phyloP scores from a whole-genome alignment of 2,888 invertebrate genomes.

The Harpagoxenus sublaevis region DNA sequence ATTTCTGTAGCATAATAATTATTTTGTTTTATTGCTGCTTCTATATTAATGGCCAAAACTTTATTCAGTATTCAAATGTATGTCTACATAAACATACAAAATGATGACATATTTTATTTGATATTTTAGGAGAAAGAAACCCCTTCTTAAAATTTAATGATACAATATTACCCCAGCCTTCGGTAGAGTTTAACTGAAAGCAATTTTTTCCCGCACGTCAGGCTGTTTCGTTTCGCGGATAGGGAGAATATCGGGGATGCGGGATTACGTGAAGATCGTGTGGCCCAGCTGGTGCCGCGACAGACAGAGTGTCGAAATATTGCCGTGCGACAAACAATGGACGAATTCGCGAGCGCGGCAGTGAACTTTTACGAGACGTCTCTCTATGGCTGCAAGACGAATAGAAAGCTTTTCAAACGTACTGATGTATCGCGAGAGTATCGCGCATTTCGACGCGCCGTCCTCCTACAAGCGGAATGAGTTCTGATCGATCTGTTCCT shows the following conservation, averaged over 20 bases:
- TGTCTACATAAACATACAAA: background rate
- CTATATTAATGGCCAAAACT: background rate
- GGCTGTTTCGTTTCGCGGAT: constrained; percentile 7
- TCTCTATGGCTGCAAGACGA: constrained; percentile 28
- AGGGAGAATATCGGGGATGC: background rate
- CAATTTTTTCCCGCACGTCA: background rate
- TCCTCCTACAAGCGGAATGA: background rate
- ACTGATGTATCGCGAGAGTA: background rate
- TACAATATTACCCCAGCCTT: background rate
- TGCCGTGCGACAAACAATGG: constrained; percentile 64
- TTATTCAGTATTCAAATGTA: background rate
- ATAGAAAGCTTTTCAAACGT: constrained; percentile 46
- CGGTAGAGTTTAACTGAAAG: background rate
- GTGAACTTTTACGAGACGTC: constrained; percentile 56
- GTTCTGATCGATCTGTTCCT: constrained; percentile 32
- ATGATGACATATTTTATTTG: background rate
- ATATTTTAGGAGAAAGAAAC: background rate
- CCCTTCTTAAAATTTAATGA: background rate
- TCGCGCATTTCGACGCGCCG: background rate
- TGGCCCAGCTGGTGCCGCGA: constrained; percentile 55
- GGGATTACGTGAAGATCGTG: constrained; percentile 57
- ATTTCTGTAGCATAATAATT: background rate
- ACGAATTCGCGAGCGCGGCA: constrained; percentile 60
- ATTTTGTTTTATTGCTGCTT: background rate
- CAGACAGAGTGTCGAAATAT: constrained; percentile 62